phyloP scores from a whole-genome alignment of 2,797 vertebrate species.

The Microctenopoma stevenorrisi region DNA sequence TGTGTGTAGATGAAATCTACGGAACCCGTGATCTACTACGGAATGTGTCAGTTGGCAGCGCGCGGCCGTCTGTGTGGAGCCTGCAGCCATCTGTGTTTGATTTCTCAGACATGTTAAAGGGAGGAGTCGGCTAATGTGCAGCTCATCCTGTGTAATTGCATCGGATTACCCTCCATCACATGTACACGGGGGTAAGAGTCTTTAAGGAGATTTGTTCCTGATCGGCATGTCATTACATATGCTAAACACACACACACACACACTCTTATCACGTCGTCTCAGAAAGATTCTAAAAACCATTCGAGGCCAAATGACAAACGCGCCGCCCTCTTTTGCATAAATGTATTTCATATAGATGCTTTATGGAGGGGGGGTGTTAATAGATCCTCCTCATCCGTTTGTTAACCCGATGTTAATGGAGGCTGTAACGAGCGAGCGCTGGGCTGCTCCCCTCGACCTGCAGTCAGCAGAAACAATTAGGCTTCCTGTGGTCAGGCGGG shows the following conservation, averaged over 20 bases:
- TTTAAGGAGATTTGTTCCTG: conserved; percentile 6
- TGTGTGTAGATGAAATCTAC: neutral
- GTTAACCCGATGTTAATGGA: conserved; percentile 40
- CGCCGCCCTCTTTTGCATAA: conserved; percentile 21
- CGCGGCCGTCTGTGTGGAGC: neutral
- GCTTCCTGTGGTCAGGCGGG: conserved; percentile 51
- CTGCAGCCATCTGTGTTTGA: conserved; percentile 9
- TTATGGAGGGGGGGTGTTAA: conserved; percentile 2
- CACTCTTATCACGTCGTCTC: conserved; percentile 27
- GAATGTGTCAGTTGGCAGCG: neutral
- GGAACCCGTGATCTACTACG: neutral
- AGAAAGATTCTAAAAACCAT: conserved; percentile 35
- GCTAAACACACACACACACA: conserved; percentile 19
- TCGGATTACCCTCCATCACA: conserved; percentile 10
- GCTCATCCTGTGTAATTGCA: conserved; percentile 27
- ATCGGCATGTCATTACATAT: conserved; percentile 9
- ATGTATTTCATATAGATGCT: conserved; percentile 18
- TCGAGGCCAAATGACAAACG: conserved; percentile 17
- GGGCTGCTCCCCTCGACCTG: conserved; percentile 33
- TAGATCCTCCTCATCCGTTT: conserved; percentile 16
- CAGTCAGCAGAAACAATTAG: conserved; percentile 59
- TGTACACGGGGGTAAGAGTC: neutral
- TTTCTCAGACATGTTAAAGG: conserved; percentile 13
- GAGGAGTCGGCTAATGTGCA: conserved; percentile 9
- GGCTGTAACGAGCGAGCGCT: conserved; percentile 36